Percentiles rank a stretch among this genome's conserved stretches.
phyloP scores from a whole-genome alignment of 2,888 invertebrate species.

The Mellilla xanthometata region DNA sequence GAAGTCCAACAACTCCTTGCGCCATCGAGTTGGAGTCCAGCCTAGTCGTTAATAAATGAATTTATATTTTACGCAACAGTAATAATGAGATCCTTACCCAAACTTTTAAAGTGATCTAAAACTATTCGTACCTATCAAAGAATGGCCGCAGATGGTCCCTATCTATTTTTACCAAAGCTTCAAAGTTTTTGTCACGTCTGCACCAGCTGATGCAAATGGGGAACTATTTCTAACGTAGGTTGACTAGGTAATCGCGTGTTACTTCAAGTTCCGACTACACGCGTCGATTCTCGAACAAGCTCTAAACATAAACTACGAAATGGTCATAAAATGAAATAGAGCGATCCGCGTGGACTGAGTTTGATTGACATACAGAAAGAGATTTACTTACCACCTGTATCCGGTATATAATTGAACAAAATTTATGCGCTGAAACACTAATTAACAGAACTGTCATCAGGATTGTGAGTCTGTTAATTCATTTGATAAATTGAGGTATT shows the following conservation, averaged over 20 bases:
- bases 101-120: no score
- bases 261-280: not conserved
- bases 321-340: conserved; percentile 18
- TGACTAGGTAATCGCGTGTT: not conserved
- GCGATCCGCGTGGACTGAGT: conserved; percentile 21
- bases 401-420: conserved; percentile 23
- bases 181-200: not conserved
- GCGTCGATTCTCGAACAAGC: conserved; percentile 7
- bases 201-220: not conserved
- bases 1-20: no score
- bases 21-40: no score
- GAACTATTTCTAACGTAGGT: not conserved
- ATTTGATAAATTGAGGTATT: conserved; percentile 22
- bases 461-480: conserved; percentile 24
- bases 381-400: conserved; percentile 31
- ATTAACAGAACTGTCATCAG: conserved; percentile 21
- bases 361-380: conserved; percentile 35
- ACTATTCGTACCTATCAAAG: no score
- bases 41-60: no score
- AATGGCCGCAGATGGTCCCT: not conserved
- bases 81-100: no score
- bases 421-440: conserved; percentile 19
- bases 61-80: no score
- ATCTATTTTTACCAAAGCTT: not conserved
- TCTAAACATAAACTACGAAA: conserved; percentile 16